phyloP scores from a whole-genome alignment of 2,888 invertebrate species.

The Marasmarcha lunaedactyla region DNA sequence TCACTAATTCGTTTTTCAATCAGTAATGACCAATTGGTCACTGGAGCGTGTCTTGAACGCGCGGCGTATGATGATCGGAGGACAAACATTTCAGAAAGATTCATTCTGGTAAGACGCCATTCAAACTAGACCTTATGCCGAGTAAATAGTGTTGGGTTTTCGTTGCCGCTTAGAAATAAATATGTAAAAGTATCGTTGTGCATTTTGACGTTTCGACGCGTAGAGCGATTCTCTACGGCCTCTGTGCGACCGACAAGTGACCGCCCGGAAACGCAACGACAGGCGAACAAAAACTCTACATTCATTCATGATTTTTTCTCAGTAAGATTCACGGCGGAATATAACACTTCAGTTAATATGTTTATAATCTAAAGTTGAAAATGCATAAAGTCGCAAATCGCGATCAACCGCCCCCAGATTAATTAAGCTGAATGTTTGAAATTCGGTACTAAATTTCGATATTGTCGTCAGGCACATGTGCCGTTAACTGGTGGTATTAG shows the following conservation, averaged over 20 bases:
- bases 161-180: too few species aligned
- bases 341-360: too few species aligned
- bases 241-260: conserved; percentile 24
- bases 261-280: conserved; percentile 60
- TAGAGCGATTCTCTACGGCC: conserved; percentile 63
- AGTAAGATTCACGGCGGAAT: conserved; percentile 9
- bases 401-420: too few species aligned
- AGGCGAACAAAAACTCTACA: conserved; percentile 61
- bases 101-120: background rate
- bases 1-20: conserved; percentile 36
- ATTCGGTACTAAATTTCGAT: too few species aligned
- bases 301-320: conserved; percentile 54
- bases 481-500: too few species aligned
- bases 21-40: conserved; percentile 25
- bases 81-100: background rate
- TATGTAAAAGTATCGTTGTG: too few species aligned
- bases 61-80: conserved; percentile 22
- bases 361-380: too few species aligned
- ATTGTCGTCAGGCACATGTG: too few species aligned
- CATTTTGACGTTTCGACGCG: conserved; percentile 45
- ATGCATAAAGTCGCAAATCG: too few species aligned
- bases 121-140: background rate
- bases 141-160: too few species aligned
- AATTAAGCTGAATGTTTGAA: too few species aligned
- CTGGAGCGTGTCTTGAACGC: conserved; percentile 38